phyloP scores from a whole-genome alignment of 1,140 invertebrate species.

The Battus philenor region DNA sequence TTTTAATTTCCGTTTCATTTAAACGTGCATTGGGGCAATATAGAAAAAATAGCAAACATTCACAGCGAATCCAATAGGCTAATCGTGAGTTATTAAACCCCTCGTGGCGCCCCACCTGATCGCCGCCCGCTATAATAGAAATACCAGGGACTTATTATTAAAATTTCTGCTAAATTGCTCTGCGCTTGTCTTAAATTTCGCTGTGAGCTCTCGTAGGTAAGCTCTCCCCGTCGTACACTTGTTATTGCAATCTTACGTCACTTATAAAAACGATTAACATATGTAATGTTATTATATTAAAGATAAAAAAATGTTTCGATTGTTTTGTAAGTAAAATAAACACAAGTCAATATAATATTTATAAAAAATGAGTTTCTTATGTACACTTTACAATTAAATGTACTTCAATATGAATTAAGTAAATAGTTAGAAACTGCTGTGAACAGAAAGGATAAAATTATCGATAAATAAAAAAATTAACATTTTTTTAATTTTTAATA shows the following conservation, averaged over 20 bases:
- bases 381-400: no score
- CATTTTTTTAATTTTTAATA: no score
- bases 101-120: conserved; percentile 65
- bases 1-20: conserved; percentile 68
- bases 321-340: no score
- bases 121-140: conserved; percentile 72
- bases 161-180: conserved; percentile 77
- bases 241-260: conserved; percentile 23
- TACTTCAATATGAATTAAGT: no score
- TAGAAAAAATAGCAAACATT: conserved; percentile 75
- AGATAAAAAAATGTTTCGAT: no score
- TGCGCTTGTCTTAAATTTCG: conserved; percentile 64
- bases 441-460: no score
- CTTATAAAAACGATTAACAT: no score
- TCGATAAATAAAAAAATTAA: no score
- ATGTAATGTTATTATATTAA: no score
- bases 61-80: conserved; percentile 74
- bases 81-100: conserved; percentile 73
- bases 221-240: conserved; percentile 54
- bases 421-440: no score
- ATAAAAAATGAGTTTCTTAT: no score
- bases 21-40: conserved; percentile 57
- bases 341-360: no score
- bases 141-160: conserved; percentile 76
- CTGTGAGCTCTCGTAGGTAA: conserved; percentile 54